Conservation (phyloP, 2,888 invertebrate genomes). For the Eupeodes latifasciatus region DNA sequence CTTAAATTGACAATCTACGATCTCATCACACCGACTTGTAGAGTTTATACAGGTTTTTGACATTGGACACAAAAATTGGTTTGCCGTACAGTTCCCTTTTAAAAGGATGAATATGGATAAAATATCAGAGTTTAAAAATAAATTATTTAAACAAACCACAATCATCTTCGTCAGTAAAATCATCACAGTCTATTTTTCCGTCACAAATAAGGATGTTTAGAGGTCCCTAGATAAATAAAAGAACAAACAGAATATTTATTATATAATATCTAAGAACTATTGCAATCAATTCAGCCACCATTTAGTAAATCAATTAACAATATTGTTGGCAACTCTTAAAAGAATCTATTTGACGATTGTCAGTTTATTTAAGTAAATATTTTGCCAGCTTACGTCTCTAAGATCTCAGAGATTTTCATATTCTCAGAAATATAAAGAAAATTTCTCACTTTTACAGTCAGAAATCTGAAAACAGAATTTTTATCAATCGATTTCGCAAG, state of each 20-base stretch:
- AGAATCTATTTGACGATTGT: too few species aligned
- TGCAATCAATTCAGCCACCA: too few species aligned
- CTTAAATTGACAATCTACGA: constrained; percentile 87
- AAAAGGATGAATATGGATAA: not conserved
- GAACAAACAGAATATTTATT: not conserved
- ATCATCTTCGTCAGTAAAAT: constrained; percentile 89
- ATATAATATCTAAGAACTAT: not conserved
- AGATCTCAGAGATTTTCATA: too few species aligned
- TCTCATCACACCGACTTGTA: constrained; percentile 87
- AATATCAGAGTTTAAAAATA: not conserved
- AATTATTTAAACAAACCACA: constrained; percentile 86
- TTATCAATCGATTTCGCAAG: too few species aligned
- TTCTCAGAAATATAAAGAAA: too few species aligned
- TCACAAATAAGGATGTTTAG: constrained; percentile 88
- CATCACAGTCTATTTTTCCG: constrained; percentile 89
- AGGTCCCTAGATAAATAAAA: constrained; percentile 77
- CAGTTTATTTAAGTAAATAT: too few species aligned
- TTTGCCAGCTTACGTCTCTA: too few species aligned
- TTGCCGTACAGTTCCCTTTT: constrained; percentile 86
- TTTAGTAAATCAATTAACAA: too few species aligned
- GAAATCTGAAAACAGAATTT: too few species aligned
- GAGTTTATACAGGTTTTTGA: constrained; percentile 88
- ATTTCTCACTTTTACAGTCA: too few species aligned
- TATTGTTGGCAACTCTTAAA: too few species aligned
- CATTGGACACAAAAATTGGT: constrained; percentile 87